phyloP scores from a whole-genome alignment of 2,797 vertebrate genomes.

The Silurus lanzhouensis region DNA sequence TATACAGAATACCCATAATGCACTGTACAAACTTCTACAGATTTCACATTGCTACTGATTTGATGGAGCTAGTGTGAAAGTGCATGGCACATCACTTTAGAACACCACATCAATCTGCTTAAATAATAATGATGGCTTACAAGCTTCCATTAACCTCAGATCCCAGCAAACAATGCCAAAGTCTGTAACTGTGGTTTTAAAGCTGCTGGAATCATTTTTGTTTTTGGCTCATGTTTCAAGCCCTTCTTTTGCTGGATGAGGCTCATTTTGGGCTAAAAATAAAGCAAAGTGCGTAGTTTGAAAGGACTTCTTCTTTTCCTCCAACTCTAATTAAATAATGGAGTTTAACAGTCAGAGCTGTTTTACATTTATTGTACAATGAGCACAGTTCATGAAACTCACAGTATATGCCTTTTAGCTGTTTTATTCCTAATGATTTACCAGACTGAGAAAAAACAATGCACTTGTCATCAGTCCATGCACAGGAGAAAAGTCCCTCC shows the following conservation, averaged over 20 bases:
- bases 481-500: background rate
- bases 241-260: background rate
- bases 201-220: background rate
- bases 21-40: background rate
- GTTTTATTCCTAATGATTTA: constrained; percentile 13
- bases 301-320: background rate
- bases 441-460: constrained; percentile 25
- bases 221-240: constrained; percentile 2
- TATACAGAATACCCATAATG: background rate
- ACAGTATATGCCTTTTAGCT: constrained; percentile 9
- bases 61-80: background rate
- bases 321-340: constrained; percentile 10
- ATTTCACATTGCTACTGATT: background rate
- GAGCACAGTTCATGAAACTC: background rate
- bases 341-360: background rate
- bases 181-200: background rate
- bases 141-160: background rate
- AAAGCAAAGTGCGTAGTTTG: background rate
- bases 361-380: constrained; percentile 21
- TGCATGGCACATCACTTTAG: background rate
- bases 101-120: background rate
- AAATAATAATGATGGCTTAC: background rate
- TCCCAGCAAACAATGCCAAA: background rate
- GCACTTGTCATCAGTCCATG: background rate
- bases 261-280: constrained; percentile 13